Conservation (phyloP, 2,888 invertebrate species). For the Idaea biselata region DNA sequence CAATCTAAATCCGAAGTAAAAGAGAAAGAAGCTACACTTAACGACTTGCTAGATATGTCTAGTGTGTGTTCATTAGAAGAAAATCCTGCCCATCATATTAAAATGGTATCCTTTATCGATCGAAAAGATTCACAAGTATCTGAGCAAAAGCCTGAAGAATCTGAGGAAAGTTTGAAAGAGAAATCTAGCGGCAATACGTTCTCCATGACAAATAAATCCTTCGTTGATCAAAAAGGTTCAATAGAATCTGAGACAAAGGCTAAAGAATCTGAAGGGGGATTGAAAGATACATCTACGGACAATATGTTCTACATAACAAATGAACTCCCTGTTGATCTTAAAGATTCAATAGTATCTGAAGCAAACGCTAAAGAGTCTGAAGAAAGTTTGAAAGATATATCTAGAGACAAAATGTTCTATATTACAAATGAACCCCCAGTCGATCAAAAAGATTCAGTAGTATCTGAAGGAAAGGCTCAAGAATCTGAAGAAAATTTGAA, state of each 20-base stretch:
- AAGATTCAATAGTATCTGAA: neutral
- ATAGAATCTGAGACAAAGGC: conserved; percentile 1
- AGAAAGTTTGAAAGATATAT: neutral
- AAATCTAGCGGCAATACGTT: neutral
- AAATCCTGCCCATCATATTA: neutral
- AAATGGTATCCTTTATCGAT: neutral
- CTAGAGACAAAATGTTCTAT: neutral
- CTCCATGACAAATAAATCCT: conserved; percentile 3
- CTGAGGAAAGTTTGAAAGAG: neutral
- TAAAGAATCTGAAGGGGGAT: conserved; percentile 5
- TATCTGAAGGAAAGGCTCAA: conserved; percentile 1
- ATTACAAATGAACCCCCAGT: conserved; percentile 2
- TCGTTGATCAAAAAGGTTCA: neutral
- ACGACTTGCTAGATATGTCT: conserved; percentile 55
- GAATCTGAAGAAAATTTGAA: conserved; percentile 4
- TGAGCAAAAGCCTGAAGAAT: neutral
- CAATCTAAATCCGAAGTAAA: neutral
- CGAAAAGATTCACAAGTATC: neutral
- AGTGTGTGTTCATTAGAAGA: neutral
- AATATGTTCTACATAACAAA: conserved; percentile 42
- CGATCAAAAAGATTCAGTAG: conserved; percentile 3
- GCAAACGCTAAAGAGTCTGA: neutral
- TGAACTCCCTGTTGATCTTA: conserved; percentile 19
- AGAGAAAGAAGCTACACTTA: conserved; percentile 34
- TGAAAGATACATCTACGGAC: conserved; percentile 30